Evolutionary conservation across 1,140 invertebrate genomes (phyloP).

Genomic region (Anoplophora glabripennis): DNA sequence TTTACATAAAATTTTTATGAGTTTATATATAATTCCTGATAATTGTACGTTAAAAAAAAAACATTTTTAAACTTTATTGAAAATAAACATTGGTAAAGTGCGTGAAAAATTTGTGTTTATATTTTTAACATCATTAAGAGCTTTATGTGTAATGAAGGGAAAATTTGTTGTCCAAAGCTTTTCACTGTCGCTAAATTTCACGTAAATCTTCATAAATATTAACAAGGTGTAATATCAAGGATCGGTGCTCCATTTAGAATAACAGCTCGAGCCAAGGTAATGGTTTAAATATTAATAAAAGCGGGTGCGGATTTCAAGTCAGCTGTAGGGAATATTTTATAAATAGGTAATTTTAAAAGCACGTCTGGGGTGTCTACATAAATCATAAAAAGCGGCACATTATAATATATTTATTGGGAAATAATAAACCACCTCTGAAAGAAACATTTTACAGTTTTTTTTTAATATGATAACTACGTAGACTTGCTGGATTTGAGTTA

Average conservation of each 20-base stretch:
- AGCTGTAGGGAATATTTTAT: constrained; percentile 23
- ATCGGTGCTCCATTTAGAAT: constrained; percentile 23
- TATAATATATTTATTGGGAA: constrained; percentile 19
- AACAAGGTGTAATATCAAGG: constrained; percentile 24
- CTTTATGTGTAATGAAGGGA: no score
- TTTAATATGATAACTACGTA: neutral
- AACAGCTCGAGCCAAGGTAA: constrained; percentile 23
- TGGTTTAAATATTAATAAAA: constrained; percentile 26
- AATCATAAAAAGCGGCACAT: constrained; percentile 17
- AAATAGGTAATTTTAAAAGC: constrained; percentile 20
- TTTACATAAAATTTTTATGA: no score
- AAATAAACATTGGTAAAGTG: no score
- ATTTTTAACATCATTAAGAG: no score
- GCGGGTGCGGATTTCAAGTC: constrained; percentile 20
- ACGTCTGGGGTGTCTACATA: constrained; percentile 14
- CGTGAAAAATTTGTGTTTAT: no score
- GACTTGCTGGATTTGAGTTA: no score
- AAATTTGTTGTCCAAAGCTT: no score
- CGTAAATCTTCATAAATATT: constrained; percentile 18
- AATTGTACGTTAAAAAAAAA: no score
- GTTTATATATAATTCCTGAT: no score
- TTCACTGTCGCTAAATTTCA: no score
- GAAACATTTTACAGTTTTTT: constrained; percentile 17
- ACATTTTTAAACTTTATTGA: no score
- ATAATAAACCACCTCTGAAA: constrained; percentile 17